A percentile compares a stretch with the other conserved stretches of the same genome.
phyloP scores from a whole-genome alignment of 2,113 vertebrate genomes.

The Okapia johnstoni region DNA sequence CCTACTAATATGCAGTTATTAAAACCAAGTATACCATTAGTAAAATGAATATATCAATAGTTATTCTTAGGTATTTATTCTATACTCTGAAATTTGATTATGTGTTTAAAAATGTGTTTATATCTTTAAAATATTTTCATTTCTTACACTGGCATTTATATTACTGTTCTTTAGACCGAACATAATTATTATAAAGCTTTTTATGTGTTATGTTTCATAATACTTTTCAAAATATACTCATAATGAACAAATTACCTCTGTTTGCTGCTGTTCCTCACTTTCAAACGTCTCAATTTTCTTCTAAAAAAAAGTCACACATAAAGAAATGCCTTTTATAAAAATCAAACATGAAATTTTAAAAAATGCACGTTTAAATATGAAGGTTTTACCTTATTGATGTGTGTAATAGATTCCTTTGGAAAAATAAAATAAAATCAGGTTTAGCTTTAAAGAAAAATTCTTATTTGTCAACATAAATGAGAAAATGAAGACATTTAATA shows the following conservation, averaged over 20 bases:
- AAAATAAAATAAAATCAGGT: background rate
- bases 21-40: background rate
- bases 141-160: background rate
- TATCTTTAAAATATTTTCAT: background rate
- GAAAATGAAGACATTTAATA: background rate
- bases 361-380: background rate
- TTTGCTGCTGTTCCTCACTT: background rate
- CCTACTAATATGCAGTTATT: background rate
- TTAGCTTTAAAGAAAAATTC: background rate
- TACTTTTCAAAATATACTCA: background rate
- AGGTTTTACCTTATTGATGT: constrained; percentile 32
- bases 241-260: constrained; percentile 41
- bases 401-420: background rate
- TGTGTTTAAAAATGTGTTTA: background rate
- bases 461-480: background rate
- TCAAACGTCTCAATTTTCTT: constrained; percentile 1
- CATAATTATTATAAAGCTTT: background rate
- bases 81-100: background rate
- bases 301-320: constrained; percentile 8
- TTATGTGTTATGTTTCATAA: background rate
- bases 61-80: background rate
- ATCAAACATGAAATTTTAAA: background rate
- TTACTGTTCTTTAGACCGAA: background rate
- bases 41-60: background rate
- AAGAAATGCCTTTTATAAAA: background rate